Percentiles rank a stretch among this genome's conserved stretches.
Conservation (phyloP, 1,140 invertebrate species). For the Bombus ignitus region DNA sequence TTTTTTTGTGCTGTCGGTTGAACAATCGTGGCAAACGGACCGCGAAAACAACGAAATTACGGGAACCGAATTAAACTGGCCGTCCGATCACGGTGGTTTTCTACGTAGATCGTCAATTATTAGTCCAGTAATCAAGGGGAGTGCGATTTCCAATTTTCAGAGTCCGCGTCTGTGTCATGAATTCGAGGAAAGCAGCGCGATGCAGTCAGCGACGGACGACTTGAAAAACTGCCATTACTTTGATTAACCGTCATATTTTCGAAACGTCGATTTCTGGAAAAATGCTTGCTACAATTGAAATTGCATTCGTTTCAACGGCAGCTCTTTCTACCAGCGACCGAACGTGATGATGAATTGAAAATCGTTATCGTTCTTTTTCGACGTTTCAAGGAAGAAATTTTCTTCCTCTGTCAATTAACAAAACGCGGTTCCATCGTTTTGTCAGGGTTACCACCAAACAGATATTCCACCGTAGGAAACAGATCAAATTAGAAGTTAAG, state of each 20-base stretch:
- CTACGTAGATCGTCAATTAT: conserved; percentile 65
- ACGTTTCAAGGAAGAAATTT: not conserved
- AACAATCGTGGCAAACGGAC: conserved; percentile 14
- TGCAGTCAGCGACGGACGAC: conserved; percentile 7
- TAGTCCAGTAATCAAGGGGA: conserved; percentile 69
- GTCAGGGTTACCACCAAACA: no score
- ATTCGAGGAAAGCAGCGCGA: conserved; percentile 7
- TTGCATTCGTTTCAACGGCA: not conserved
- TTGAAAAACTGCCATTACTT: conserved; percentile 69
- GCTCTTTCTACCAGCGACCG: not conserved
- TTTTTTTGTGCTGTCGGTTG: not conserved
- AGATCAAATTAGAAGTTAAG: no score
- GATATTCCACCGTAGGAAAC: no score
- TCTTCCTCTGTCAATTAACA: not conserved
- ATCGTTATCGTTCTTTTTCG: not conserved
- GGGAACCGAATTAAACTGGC: conserved; percentile 49
- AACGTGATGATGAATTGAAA: not conserved
- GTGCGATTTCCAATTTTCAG: conserved; percentile 70
- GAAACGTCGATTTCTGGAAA: conserved; percentile 39
- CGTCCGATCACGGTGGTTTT: conserved; percentile 13
- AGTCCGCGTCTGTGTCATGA: conserved; percentile 4
- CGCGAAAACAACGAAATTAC: conserved; percentile 54
- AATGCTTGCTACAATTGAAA: conserved; percentile 23
- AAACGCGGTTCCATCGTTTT: not conserved
- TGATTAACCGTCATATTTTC: conserved; percentile 71